Percentiles rank a stretch among this genome's conserved stretches.
Conservation (phyloP, 2,888 invertebrate genomes). For the Lacanobia wlatinum region DNA sequence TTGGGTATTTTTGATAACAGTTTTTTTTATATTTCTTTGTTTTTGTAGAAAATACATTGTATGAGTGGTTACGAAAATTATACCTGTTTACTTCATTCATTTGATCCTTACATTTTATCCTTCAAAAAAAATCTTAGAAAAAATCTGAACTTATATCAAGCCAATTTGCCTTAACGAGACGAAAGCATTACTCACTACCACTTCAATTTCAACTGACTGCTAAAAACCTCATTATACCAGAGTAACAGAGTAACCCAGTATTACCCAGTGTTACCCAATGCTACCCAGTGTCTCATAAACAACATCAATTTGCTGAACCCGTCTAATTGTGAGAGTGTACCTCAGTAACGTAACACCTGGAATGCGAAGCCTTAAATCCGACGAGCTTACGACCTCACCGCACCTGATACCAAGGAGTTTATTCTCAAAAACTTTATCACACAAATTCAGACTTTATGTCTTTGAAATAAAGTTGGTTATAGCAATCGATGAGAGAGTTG, state of each 20-base stretch:
- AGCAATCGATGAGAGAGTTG: conserved; percentile 15
- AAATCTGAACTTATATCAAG: not conserved
- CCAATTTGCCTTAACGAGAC: conserved; percentile 30
- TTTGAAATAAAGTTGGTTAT: conserved; percentile 33
- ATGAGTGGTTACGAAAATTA: not conserved
- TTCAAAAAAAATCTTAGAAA: not conserved
- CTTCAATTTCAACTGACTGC: conserved; percentile 57
- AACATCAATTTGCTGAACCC: conserved; percentile 65
- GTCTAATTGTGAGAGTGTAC: conserved; percentile 67
- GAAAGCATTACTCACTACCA: conserved; percentile 31
- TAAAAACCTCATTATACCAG: conserved; percentile 56
- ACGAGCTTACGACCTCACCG: conserved; percentile 72
- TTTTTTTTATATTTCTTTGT: not conserved
- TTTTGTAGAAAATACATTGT: no score
- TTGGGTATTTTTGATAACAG: not conserved
- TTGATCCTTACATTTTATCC: not conserved
- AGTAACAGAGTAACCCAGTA: conserved; percentile 29
- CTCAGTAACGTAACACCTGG: conserved; percentile 74
- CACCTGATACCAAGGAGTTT: conserved; percentile 73
- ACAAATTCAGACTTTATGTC: conserved; percentile 51
- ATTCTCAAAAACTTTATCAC: conserved; percentile 60
- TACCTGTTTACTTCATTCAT: not conserved
- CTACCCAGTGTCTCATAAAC: conserved; percentile 62
- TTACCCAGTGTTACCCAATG: conserved; percentile 38
- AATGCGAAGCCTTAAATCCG: conserved; percentile 76